phyloP scores from a whole-genome alignment of 2,797 vertebrate genomes.

The Netta rufina region DNA sequence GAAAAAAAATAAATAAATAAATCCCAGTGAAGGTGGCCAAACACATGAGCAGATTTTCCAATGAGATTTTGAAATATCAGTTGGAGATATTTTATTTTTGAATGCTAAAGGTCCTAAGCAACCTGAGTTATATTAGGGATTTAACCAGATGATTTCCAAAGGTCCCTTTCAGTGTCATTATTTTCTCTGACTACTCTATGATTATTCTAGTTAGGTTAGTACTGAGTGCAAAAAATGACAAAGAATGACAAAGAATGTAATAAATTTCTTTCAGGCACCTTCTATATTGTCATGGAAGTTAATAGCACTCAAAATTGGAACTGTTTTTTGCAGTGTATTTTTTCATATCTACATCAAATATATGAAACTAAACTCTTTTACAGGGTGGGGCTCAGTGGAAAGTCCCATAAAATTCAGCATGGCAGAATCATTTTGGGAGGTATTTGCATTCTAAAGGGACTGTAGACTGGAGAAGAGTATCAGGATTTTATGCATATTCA shows the following conservation, averaged over 20 bases:
- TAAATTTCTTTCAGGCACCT: not conserved
- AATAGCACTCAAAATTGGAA: not conserved
- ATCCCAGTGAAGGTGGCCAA: not conserved
- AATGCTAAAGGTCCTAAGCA: not conserved
- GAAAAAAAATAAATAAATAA: not conserved
- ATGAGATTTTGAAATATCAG: not conserved
- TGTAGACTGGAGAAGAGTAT: not conserved
- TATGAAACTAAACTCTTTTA: not conserved
- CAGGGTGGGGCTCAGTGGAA: not conserved
- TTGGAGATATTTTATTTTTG: not conserved
- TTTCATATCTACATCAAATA: not conserved
- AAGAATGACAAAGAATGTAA: not conserved
- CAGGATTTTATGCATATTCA: not conserved
- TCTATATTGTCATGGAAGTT: not conserved
- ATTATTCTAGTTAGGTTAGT: not conserved
- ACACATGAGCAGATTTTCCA: not conserved
- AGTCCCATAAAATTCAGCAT: not conserved
- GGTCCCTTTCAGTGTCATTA: not conserved
- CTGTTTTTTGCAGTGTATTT: not conserved
- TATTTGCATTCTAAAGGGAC: constrained; percentile 4
- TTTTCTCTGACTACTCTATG: not conserved
- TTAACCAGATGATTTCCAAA: not conserved
- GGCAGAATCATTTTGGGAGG: not conserved
- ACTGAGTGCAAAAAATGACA: not conserved
- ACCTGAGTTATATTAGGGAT: not conserved